phyloP scores from a whole-genome alignment of 2,888 invertebrate genomes.

The Clepsis dumicolana region DNA sequence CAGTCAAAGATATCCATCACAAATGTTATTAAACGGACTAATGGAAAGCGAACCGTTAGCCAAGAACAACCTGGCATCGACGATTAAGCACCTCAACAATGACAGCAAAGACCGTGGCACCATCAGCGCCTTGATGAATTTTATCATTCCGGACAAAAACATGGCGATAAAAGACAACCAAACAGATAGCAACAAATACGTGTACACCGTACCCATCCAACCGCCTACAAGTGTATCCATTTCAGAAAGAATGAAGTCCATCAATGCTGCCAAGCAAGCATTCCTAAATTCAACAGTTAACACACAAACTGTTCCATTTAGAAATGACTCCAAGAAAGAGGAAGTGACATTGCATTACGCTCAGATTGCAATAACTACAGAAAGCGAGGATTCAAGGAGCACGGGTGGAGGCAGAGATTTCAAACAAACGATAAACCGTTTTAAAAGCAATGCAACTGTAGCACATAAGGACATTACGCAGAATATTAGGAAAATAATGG shows the following conservation, averaged over 20 bases:
- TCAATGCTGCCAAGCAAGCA: conserved; percentile 74
- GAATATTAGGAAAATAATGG: conserved; percentile 65
- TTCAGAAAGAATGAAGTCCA: conserved; percentile 67
- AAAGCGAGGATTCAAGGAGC: conserved; percentile 78
- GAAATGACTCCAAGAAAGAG: conserved; percentile 51
- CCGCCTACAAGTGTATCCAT: conserved; percentile 55
- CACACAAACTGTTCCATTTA: conserved; percentile 47
- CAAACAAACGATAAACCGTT: conserved; percentile 48
- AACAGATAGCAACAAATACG: conserved; percentile 67
- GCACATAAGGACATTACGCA: conserved; percentile 56
- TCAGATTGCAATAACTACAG: conserved; percentile 75
- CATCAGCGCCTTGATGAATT: conserved; percentile 75
- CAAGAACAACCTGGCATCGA: conserved; percentile 71
- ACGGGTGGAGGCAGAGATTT: conserved; percentile 75
- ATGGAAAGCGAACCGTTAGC: conserved; percentile 78
- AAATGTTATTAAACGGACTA: conserved; percentile 73
- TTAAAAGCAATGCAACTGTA: conserved; percentile 55
- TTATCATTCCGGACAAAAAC: conserved; percentile 70
- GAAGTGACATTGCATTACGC: conserved; percentile 73
- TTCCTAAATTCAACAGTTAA: conserved; percentile 74
- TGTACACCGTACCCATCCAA: conserved; percentile 74
- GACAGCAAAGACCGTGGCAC: conserved; percentile 73
- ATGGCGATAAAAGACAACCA: conserved; percentile 81
- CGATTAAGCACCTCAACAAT: conserved; percentile 69
- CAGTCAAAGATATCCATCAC: conserved; percentile 66